phyloP scores from a whole-genome alignment of 1,140 invertebrate genomes.

The Hermatobates lingyangjiaoensis region DNA sequence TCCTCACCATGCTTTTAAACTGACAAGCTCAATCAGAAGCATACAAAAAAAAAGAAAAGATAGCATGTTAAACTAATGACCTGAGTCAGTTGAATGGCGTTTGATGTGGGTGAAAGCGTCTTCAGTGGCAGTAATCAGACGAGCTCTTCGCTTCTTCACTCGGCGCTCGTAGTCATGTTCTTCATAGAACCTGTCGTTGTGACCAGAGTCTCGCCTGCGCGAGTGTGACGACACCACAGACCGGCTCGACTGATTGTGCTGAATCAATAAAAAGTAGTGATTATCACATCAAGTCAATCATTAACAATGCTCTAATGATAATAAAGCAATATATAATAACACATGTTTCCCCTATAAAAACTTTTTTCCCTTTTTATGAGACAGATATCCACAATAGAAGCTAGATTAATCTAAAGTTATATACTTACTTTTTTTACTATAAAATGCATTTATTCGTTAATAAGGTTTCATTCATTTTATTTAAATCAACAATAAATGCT shows the following conservation, averaged over 20 bases:
- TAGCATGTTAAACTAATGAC: no score
- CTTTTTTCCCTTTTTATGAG: background rate
- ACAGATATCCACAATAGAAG: no score
- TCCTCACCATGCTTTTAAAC: no score
- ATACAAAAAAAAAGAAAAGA: no score
- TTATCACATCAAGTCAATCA: background rate
- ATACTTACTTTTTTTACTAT: no score
- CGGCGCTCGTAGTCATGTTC: conserved; percentile 90
- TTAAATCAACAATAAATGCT: no score
- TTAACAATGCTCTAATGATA: background rate
- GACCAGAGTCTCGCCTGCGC: conserved; percentile 61
- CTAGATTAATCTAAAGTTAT: no score
- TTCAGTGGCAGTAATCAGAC: conserved; percentile 80
- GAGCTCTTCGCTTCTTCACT: conserved; percentile 72
- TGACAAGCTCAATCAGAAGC: no score
- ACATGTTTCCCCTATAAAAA: background rate
- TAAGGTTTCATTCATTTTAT: no score
- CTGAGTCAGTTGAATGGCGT: conserved; percentile 45
- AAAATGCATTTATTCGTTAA: no score
- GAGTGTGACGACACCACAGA: conserved; percentile 44
- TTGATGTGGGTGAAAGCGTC: conserved; percentile 95
- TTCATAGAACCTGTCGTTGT: conserved; percentile 94
- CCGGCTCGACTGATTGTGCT: conserved; percentile 24
- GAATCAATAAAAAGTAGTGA: conserved; percentile 5
- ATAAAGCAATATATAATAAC: background rate